phyloP scores from a whole-genome alignment of 2,888 invertebrate genomes.

The Choreutis nemorana region DNA sequence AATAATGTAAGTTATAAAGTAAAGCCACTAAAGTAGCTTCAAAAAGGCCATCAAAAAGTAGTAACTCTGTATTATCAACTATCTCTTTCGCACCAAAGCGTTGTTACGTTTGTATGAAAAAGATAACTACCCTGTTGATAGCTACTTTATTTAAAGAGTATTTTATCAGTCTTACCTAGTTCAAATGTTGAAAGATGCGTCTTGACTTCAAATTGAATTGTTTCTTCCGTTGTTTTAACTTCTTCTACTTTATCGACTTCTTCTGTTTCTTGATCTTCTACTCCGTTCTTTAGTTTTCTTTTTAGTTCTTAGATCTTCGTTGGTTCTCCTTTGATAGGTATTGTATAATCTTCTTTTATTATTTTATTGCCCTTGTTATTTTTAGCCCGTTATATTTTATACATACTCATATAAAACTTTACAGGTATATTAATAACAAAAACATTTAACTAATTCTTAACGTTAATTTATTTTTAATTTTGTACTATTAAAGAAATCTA shows the following conservation, averaged over 20 bases:
- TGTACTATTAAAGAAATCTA: constrained; percentile 65
- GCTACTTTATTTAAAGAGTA: too few species aligned
- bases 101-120: too few species aligned
- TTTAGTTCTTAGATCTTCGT: constrained; percentile 11
- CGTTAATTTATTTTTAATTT: constrained; percentile 60
- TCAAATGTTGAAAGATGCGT: background rate
- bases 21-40: too few species aligned
- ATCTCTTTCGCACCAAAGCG: too few species aligned
- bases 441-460: constrained; percentile 61
- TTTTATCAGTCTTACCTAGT: too few species aligned
- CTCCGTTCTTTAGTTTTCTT: constrained; percentile 12
- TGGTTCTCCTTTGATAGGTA: constrained; percentile 14
- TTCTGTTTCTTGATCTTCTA: constrained; percentile 1
- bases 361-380: constrained; percentile 31
- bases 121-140: too few species aligned
- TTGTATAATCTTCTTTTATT: constrained; percentile 37
- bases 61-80: too few species aligned
- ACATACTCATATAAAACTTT: constrained; percentile 56
- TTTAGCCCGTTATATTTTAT: constrained; percentile 47
- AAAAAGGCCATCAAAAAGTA: too few species aligned
- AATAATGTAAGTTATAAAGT: too few species aligned
- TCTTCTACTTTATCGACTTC: background rate
- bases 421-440: constrained; percentile 59
- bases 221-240: background rate
- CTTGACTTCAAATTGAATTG: background rate